Evolutionary conservation across 2,797 vertebrate genomes (phyloP), one percentile per base, ranked within the genome.

Genomic region (Coregonus sp.): DNA sequence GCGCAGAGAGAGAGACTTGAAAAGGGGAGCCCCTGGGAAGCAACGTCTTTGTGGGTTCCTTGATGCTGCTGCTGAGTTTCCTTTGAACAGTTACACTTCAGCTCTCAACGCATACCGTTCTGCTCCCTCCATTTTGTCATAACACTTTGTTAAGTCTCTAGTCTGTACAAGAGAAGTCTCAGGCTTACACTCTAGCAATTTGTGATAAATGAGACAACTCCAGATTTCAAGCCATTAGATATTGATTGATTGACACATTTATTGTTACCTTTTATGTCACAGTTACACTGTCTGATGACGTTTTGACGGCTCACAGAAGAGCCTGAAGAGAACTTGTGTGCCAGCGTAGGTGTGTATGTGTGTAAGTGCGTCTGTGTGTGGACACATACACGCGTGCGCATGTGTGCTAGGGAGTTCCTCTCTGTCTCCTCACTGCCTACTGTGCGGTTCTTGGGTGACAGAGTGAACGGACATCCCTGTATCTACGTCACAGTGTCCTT

Each of bases 31-130:
- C 69, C 69, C 5, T 1, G 69, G 37, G 69, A 50, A 70, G 47
- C 69, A 12, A 14, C 11, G 59, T 63, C 59, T 63, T 47, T 47
- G 40, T 11, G 5, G 29, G 12, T 5, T 31, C 63, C 63, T 31
- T 66, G 63, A 33, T 12, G 29, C 11, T 66, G 25, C 63, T 29
- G 29, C 12, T 18, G 20, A 66, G 63, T 66, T 33, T 33, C 63
- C 31, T 66, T 70, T 50, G 69, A 70, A 70, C 37, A 70, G 68
- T 47, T 40, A 15, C 25, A 70, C n/a, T 11, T 20, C 18, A 50
- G n/a, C 40, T 20, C 69, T 25, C n/a, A 2, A 25, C 37, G n/a
- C 40, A 15, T 50, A 50, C 69, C n/a, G 18, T n/a, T 25, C 37
- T 50, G 47, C 9, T 50, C 37, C 37, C 37, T 25, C 69, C 69